Evolutionary conservation across 2,888 invertebrate species (phyloP), one percentile per base, ranked within the genome.

Genomic region (Parelbella ahira): DNA sequence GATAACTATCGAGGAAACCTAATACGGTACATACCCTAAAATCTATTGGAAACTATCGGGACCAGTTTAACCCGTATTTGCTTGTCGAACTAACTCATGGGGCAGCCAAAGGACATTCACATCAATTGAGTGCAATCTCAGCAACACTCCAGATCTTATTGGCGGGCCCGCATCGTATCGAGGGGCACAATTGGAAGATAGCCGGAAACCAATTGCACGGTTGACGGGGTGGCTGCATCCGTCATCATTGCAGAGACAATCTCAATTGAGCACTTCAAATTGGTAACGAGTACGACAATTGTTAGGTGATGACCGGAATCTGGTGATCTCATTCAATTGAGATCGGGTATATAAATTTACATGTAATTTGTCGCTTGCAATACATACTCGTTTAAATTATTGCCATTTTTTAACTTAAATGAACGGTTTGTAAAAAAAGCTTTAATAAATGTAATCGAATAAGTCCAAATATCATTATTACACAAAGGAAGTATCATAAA

Each of bases 141-240:
- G 38, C 28, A 10, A 15, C 10, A 20, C 29, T 8, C 24, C 10
- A 5, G 2, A 10, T 9, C 4, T 20, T 27, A 44, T 51, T 18
- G 45, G 37, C n/a, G n/a, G n/a, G 39, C 49, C 50, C 49, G 49
- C 46, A 46, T 53, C 18, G 18, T 47, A 36, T 32, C 25, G 36
- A 33, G 33, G 47, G 44, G 33, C 49, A 27, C 51, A 80, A 83
- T 82, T 77, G 82, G 73, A 81, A 73, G 80, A 84, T 82, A 59
- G 67, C 77, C 74, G 83, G 83, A 81, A 72, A 60, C 63, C 65
- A 62, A 66, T 65, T 63, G 51, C 51, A 56, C 51, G 49, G 51
- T 50, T 53, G 52, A 56, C 68, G 54, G 72, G 75, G 76, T 69
- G 80, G 68, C 62, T 57, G 69, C 70, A 71, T 81, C 73, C 66